Percentiles rank a stretch among this genome's conserved stretches.
phyloP scores from a whole-genome alignment of 2,888 invertebrate species.

The Hirudinaria manillensis region DNA sequence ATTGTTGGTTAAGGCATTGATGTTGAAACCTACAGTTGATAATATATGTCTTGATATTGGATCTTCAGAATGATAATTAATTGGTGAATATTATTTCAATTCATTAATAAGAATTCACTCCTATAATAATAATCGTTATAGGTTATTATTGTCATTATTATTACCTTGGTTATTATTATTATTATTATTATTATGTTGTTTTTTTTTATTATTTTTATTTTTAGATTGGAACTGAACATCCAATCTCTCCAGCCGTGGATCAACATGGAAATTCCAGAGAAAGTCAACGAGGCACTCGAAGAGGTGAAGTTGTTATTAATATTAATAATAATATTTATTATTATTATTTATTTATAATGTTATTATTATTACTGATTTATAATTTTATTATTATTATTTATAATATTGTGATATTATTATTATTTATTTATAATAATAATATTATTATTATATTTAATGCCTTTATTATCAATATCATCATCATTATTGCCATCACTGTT shows the following conservation, averaged over 20 bases:
- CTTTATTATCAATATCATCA: too few species aligned
- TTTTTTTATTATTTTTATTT: neutral
- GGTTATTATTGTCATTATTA: neutral
- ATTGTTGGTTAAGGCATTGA: too few species aligned
- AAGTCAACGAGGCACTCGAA: slow-evolving; percentile 70
- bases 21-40: slow-evolving; percentile 13
- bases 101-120: neutral
- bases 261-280: slow-evolving; percentile 64
- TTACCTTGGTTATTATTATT: neutral
- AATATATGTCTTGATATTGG: neutral
- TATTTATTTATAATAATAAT: too few species aligned
- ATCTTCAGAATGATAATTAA: neutral
- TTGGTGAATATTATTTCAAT: too few species aligned
- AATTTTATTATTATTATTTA: too few species aligned
- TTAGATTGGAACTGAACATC: slow-evolving; percentile 51
- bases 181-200: slow-evolving; percentile 6
- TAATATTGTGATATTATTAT: too few species aligned
- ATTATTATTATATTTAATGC: too few species aligned
- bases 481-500: too few species aligned
- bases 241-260: slow-evolving; percentile 63
- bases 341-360: too few species aligned
- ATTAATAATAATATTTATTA: too few species aligned
- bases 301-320: slow-evolving; percentile 52
- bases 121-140: neutral
- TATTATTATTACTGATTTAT: too few species aligned